Evolutionary conservation across 2,888 invertebrate species (phyloP).

Genomic region (Erynnis tages): DNA sequence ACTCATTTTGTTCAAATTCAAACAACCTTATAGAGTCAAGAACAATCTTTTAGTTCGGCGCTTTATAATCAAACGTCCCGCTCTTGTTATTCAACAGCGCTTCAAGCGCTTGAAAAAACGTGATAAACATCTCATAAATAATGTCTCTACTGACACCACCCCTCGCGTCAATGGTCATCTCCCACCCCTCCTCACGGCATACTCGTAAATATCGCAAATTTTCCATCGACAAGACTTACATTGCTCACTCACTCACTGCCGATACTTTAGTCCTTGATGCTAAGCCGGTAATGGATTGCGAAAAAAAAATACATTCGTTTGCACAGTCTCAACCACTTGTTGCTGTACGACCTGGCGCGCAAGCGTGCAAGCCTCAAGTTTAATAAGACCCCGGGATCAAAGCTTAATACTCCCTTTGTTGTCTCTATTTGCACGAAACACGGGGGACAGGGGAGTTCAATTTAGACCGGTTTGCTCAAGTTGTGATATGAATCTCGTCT

Average conservation of each 20-base stretch:
- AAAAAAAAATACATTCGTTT: background rate
- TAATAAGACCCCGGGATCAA: slow-evolving; percentile 12
- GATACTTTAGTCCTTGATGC: background rate
- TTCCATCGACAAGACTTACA: background rate
- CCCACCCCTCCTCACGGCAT: background rate
- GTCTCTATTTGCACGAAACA: background rate
- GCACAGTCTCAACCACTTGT: slow-evolving; percentile 30
- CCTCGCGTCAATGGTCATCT: slow-evolving; percentile 2
- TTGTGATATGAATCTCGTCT: background rate
- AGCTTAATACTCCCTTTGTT: slow-evolving; percentile 3
- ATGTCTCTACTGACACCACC: background rate
- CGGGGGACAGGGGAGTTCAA: slow-evolving; percentile 16
- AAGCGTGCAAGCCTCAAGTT: slow-evolving; percentile 32
- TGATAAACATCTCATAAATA: slow-evolving; percentile 17
- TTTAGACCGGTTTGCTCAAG: slow-evolving; percentile 6
- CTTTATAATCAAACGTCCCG: background rate
- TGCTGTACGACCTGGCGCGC: slow-evolving; percentile 32
- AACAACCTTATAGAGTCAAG: no score
- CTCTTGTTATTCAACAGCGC: slow-evolving; percentile 4
- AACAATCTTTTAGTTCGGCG: background rate
- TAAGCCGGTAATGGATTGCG: background rate
- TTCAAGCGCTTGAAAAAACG: slow-evolving; percentile 8
- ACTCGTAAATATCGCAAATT: background rate
- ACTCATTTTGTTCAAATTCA: no score
- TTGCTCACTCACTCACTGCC: background rate